Base-by-base conservation (phyloP, 2,888 invertebrate genomes). In the Macrostomum cliftonense region DNA sequence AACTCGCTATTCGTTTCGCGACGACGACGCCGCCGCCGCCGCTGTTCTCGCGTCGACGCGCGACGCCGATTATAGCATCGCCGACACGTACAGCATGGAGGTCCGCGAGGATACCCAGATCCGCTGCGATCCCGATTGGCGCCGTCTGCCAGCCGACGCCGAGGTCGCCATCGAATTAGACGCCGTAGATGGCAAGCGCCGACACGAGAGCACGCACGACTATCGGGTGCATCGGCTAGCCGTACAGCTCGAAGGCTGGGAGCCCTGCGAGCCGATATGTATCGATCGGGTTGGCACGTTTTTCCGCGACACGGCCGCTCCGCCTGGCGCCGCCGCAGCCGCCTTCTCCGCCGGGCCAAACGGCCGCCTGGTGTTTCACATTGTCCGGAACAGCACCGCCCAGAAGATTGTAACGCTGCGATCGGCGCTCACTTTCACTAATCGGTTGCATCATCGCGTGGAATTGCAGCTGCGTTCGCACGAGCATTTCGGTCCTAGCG, bases 211-310 rank as follows among this genome's bases (percentile, higher is more conserved):
- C 20, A 80, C 82, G 0, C 83, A 83, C 66, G 78, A 79, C 61
- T 75, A 81, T 57, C 76, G 79, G 60, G 77, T 83, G 61, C 87
- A 88, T 73, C 88, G 89, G 70, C 77, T 97, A 54, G 78, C 81
- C 39, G 82, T 93, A 39, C 77, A 82, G 47, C 81, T 95, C 19
- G 83, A 86, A 57, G 88, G 87, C 46, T 95, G 91, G 88, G 77
- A 80, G 55, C 74, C 77, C 37, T 78, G 86, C 46, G 79, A 81
- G 57, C 87, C 93, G 1, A 82, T 97, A 14, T 84, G 88, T 11
- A 84, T 97, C 0, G 95, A 97, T 71, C 81, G 84, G 68, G 91
- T 93, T 19, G 95, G 95, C 1, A 78, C 83, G 42, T 95, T 82
- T 73, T 95, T 93, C 60, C 61, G 75, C 44, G 61, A 71, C 43